These are phyloP conservation scores for Escarpia spicata DNA, from an alignment of 2,888 invertebrate genomes.

Conservation along the genomic window DNA sequence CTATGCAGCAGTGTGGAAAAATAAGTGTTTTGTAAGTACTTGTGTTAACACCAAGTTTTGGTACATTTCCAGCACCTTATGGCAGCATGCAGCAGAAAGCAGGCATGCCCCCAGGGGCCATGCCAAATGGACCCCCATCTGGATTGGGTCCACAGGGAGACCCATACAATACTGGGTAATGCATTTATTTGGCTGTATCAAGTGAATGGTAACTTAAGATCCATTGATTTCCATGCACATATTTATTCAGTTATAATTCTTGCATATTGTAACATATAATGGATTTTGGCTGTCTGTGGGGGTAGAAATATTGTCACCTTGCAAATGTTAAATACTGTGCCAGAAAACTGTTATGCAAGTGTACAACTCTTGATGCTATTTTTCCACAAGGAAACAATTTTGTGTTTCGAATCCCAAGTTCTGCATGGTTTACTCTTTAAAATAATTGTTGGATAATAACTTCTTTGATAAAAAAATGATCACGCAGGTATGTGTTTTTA, in stretches of 20 bases:
- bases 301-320: neutral
- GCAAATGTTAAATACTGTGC: neutral
- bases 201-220: neutral
- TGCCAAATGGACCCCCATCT: conserved; percentile 27
- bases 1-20: too few species aligned
- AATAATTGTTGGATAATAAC: too few species aligned
- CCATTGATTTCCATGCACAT: neutral
- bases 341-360: neutral
- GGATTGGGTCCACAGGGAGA: neutral
- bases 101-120: conserved; percentile 22
- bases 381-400: too few species aligned
- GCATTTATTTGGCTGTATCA: neutral
- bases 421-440: too few species aligned
- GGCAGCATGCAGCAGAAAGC: conserved; percentile 24
- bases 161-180: conserved; percentile 1
- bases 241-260: neutral
- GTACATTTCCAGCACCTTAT: neutral
- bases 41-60: neutral
- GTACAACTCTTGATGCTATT: neutral
- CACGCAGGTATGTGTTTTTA: too few species aligned
- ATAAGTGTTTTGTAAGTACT: too few species aligned
- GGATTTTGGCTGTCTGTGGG: neutral
- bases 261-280: neutral
- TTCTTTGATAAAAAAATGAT: too few species aligned
- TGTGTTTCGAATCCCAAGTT: too few species aligned